Evolutionary conservation across 1,140 invertebrate genomes (phyloP), one percentile per base, ranked within the genome.

Genomic region (Diorhabda carinulata): DNA sequence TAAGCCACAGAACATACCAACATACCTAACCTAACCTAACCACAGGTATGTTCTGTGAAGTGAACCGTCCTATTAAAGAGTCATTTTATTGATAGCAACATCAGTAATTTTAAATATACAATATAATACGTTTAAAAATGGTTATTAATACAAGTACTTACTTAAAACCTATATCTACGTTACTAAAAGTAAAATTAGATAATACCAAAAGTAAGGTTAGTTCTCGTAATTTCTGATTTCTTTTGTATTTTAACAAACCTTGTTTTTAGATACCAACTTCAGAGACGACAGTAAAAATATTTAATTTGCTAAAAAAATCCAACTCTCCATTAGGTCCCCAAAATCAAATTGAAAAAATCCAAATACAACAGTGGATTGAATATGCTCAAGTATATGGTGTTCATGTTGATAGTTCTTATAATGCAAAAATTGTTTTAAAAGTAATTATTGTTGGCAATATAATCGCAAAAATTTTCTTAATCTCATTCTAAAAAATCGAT

Each of bases 301-400:
- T 74, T 57, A 60, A 71, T 45, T 72, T 78, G 25, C 25, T 78
- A 42, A 74, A 75, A 25, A 67, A 76, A 68, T 73, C 75, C 1
- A 77, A 78, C 7, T 67, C 61, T 3, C 62, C 73, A 69, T 66
- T 78, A 66, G 61, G 61, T 41, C 69, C 62, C 7, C 70, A 60
- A 62, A 73, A 73, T 41, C 25, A 61, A 25, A 57, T 72, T 41
- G 77, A 79, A 62, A 70, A 74, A 64, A 76, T 74, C 6, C 66
- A 78, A 64, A 73, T 81, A 57, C 70, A 73, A n/a, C 78, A 81
- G 61, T 81, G 78, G 78, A 66, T 81, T 44, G 79, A 81, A 69
- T 79, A 79, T 74, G 71, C 59, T 10, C 40, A 78, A 10, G 64
- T 78, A 45, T 78, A 79, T 70, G 70, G 58, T 10, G 47, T 45